These are phyloP conservation scores for Heliconius sara DNA, from an alignment of 2,888 invertebrate species.

Conservation along the genomic window DNA sequence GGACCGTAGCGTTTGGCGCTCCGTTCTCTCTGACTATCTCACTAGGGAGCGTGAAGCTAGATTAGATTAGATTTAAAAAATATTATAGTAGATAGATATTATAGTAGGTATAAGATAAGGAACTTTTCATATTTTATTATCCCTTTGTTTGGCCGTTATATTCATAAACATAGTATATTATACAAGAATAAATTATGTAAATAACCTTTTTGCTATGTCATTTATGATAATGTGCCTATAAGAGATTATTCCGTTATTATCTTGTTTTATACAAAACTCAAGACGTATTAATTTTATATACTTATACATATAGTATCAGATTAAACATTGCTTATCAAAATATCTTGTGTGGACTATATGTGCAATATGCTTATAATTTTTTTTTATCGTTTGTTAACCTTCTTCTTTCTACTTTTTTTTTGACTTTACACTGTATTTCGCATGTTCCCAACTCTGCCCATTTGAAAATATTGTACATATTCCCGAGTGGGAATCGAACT, in stretches of 20 bases:
- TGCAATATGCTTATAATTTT: background rate
- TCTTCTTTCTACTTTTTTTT: background rate
- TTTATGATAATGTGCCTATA: constrained; percentile 5
- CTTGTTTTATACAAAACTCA: background rate
- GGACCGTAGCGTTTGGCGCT: too few relatives aligned
- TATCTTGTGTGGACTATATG: background rate
- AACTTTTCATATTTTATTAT: too few relatives aligned
- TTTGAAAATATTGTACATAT: too few relatives aligned
- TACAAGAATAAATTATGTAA: background rate
- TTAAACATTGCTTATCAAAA: background rate
- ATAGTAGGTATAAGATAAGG: too few relatives aligned
- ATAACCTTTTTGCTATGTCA: background rate
- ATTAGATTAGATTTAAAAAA: too few relatives aligned
- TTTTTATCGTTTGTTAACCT: too few relatives aligned
- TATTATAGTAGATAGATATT: too few relatives aligned
- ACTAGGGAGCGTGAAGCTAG: too few relatives aligned
- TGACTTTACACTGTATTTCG: background rate
- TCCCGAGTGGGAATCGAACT: too few relatives aligned
- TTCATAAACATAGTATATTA: background rate
- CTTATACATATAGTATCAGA: background rate
- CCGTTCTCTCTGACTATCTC: too few relatives aligned
- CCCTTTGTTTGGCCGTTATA: background rate
- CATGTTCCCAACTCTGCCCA: too few relatives aligned
- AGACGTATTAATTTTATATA: background rate
- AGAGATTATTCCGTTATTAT: background rate